Conservation (phyloP, 2,888 invertebrate genomes). For the Silvanus unidentatus region DNA sequence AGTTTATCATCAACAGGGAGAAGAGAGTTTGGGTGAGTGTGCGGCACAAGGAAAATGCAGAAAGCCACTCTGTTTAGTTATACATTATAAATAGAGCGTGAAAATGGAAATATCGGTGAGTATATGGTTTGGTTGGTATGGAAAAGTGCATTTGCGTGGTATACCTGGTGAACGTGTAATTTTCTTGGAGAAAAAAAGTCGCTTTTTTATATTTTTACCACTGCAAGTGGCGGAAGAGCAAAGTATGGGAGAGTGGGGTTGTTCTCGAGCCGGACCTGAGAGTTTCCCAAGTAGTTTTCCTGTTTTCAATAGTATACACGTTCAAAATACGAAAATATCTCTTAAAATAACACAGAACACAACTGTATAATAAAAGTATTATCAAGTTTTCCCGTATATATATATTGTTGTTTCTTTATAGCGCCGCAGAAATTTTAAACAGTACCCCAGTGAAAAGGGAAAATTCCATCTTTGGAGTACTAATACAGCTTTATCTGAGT, state of each 20-base stretch:
- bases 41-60: background rate
- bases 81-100: slow-evolving; percentile 7
- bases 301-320: too few relatives aligned
- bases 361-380: slow-evolving; percentile 3
- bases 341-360: too few relatives aligned
- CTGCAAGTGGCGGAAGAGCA: too few relatives aligned
- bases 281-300: too few relatives aligned
- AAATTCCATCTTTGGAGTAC: background rate
- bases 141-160: slow-evolving; percentile 3
- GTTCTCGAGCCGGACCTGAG: too few relatives aligned
- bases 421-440: background rate
- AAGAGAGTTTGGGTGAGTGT: background rate
- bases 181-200: too few relatives aligned
- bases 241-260: too few relatives aligned
- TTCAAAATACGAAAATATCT: too few relatives aligned
- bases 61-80: slow-evolving; percentile 10
- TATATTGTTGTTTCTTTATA: slow-evolving; percentile 3
- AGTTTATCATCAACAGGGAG: background rate
- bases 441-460: background rate
- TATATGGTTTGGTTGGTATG: background rate
- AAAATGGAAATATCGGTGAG: slow-evolving; percentile 9
- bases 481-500: background rate
- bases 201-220: too few relatives aligned
- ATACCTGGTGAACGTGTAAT: slow-evolving; percentile 1
- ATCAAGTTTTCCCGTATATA: background rate